phyloP scores from a whole-genome alignment of 2,888 invertebrate genomes.

The Eupeodes latifasciatus region DNA sequence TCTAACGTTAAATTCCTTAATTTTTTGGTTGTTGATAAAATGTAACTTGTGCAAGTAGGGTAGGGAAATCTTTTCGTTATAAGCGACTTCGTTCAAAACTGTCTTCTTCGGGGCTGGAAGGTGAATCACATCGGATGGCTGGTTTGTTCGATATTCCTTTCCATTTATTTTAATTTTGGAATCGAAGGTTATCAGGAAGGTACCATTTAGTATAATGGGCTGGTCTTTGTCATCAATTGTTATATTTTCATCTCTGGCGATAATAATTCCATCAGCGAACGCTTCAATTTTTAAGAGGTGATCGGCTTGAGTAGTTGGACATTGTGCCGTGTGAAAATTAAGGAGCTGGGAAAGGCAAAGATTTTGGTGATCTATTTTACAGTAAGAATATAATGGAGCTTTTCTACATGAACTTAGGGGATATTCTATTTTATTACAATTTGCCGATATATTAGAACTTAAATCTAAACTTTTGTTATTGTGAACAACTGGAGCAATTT shows the following conservation, averaged over 20 bases:
- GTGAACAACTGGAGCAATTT: no score
- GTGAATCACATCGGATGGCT: not conserved
- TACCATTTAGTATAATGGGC: not conserved
- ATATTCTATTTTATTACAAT: not conserved
- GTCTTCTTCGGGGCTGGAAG: not conserved
- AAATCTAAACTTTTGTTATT: no score
- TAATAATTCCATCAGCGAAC: not conserved
- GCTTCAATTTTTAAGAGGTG: not conserved
- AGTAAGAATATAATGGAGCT: no score
- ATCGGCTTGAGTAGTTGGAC: not conserved
- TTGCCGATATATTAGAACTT: no score
- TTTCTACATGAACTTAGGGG: not conserved
- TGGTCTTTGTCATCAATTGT: not conserved
- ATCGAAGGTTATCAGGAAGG: not conserved
- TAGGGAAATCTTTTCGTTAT: not conserved
- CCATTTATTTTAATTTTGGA: not conserved
- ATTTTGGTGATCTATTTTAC: no score
- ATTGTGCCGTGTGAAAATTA: not conserved
- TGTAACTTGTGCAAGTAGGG: not conserved
- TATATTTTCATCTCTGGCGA: not conserved
- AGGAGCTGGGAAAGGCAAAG: not conserved
- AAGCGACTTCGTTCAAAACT: not conserved
- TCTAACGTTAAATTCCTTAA: not conserved
- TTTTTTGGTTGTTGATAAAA: not conserved
- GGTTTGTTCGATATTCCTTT: not conserved